Evolutionary conservation across 2,113 vertebrate genomes (phyloP).

Genomic region (Aix galericulata): DNA sequence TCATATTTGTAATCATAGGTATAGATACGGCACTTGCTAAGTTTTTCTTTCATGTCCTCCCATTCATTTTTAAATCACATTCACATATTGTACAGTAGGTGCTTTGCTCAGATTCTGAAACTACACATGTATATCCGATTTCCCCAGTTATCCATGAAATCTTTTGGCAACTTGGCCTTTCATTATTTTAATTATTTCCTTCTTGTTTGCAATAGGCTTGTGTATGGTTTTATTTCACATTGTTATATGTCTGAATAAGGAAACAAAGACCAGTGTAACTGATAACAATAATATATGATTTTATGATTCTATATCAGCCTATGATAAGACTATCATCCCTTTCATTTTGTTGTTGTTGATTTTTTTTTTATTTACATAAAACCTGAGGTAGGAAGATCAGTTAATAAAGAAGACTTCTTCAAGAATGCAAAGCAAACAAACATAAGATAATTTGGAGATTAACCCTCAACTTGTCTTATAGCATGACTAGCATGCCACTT

Average conservation of each 20-base stretch:
- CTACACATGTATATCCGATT: not conserved
- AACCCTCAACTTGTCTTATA: not conserved
- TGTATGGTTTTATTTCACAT: not conserved
- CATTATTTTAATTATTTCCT: slow-evolving; percentile 59
- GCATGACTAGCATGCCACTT: not conserved
- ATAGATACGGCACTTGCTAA: slow-evolving; percentile 13
- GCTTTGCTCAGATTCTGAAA: slow-evolving; percentile 12
- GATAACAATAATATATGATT: not conserved
- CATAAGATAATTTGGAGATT: not conserved
- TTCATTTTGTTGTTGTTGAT: not conserved
- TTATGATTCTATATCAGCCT: not conserved
- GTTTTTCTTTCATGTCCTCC: slow-evolving; percentile 68
- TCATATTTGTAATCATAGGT: slow-evolving; percentile 71
- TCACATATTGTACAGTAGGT: not conserved
- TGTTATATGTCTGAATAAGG: not conserved
- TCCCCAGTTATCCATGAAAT: slow-evolving; percentile 15
- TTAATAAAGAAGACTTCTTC: not conserved
- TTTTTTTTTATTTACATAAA: not conserved
- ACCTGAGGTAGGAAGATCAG: not conserved
- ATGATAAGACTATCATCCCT: not conserved
- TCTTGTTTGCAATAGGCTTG: not conserved
- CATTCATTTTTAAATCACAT: slow-evolving; percentile 61
- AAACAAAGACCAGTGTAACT: not conserved
- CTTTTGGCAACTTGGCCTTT: slow-evolving; percentile 34
- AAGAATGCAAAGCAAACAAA: not conserved